A percentile compares a stretch with the other conserved stretches of the same genome.
These are phyloP conservation scores for Cyrtonyx montezumae DNA, from an alignment of 2,113 vertebrate species.

Conservation along the genomic window DNA sequence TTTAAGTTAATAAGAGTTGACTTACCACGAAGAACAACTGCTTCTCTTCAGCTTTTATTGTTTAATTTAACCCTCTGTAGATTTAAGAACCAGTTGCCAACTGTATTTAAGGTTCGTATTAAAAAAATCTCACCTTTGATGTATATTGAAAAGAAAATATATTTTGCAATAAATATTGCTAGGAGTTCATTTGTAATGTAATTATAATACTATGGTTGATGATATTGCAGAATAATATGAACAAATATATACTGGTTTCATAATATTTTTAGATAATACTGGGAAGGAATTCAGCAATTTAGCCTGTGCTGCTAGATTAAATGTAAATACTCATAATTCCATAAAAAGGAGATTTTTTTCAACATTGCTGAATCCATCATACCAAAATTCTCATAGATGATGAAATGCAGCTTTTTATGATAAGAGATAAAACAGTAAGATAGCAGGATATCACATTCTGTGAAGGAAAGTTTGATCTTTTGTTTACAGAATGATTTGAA, in stretches of 20 bases:
- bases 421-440: not conserved
- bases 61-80: not conserved
- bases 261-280: not conserved
- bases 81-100: not conserved
- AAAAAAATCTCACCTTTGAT: not conserved
- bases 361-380: not conserved
- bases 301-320: not conserved
- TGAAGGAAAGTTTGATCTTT: not conserved
- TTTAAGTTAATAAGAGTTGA: not conserved
- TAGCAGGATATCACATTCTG: not conserved
- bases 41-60: not conserved
- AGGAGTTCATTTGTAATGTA: not conserved
- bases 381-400: not conserved
- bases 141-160: not conserved
- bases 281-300: not conserved
- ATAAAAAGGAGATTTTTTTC: not conserved
- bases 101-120: not conserved
- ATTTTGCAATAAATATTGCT: not conserved
- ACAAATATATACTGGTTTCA: not conserved
- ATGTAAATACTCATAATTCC: not conserved
- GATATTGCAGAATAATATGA: not conserved
- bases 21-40: not conserved
- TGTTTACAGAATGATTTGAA: conserved; percentile 10
- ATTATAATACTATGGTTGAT: not conserved
- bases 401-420: conserved; percentile 25